Conservation (phyloP, 1,140 invertebrate species). For the Aphaenogaster ashmeadi region DNA sequence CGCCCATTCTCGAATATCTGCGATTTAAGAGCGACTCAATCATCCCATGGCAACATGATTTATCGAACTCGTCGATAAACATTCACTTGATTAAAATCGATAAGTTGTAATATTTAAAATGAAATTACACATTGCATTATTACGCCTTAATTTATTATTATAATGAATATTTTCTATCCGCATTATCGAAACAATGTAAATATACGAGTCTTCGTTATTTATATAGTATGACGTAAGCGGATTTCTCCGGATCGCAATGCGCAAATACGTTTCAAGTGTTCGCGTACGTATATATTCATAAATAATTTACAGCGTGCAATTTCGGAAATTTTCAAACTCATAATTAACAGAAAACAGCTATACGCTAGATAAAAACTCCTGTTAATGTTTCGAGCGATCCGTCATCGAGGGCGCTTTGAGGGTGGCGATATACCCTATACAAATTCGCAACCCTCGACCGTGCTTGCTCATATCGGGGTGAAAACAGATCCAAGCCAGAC, state of each 20-base stretch:
- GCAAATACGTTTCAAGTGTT: constrained; percentile 35
- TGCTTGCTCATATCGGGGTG: constrained; percentile 51
- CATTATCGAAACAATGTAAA: constrained; percentile 5
- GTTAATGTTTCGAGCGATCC: constrained; percentile 35
- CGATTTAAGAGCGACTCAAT: constrained; percentile 26
- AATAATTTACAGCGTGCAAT: background rate
- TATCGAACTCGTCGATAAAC: background rate
- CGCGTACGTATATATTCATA: background rate
- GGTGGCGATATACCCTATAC: background rate
- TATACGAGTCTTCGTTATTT: background rate
- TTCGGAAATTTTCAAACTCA: constrained; percentile 14
- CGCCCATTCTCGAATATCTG: background rate
- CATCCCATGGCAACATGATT: background rate
- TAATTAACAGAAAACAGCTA: constrained; percentile 26
- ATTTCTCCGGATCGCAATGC: constrained; percentile 34
- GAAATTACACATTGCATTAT: constrained; percentile 25
- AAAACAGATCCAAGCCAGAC: constrained; percentile 61
- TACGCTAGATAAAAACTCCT: constrained; percentile 19
- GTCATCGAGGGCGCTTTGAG: constrained; percentile 42
- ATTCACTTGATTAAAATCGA: constrained; percentile 25
- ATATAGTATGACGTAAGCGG: background rate
- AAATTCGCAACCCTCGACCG: constrained; percentile 37
- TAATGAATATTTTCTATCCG: constrained; percentile 33
- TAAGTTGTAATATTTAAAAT: constrained; percentile 41
- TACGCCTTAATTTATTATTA: constrained; percentile 41